These are phyloP conservation scores for Phrynosoma platyrhinos DNA, from an alignment of 2,113 vertebrate species.

Conservation along the genomic window DNA sequence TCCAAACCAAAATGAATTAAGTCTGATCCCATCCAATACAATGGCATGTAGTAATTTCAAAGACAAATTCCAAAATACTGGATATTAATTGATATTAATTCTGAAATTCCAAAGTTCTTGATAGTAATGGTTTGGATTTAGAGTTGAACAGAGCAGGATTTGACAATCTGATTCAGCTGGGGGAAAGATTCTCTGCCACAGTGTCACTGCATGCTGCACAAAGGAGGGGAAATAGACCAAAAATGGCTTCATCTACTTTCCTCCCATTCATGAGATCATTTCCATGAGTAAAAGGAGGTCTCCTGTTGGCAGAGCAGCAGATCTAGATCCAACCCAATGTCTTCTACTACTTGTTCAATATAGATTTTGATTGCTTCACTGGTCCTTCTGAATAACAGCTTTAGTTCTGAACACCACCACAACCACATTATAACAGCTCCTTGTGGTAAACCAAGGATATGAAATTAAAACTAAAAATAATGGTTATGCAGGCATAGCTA, in stretches of 20 bases:
- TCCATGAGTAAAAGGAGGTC: neutral
- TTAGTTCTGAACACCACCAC: no score
- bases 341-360: no score
- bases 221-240: neutral
- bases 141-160: neutral
- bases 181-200: neutral
- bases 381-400: no score
- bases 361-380: no score
- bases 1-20: neutral
- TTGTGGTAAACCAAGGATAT: no score
- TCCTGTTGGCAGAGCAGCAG: no score
- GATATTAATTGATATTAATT: no score
- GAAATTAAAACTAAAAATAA: no score
- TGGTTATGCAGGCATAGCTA: no score
- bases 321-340: no score
- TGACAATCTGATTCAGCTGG: neutral
- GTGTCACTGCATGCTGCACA: neutral
- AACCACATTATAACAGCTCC: no score
- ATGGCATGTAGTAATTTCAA: conserved; percentile 39
- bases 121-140: conserved; percentile 22
- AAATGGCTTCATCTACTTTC: neutral
- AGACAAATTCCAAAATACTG: conserved; percentile 7
- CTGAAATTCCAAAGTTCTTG: neutral
- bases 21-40: conserved; percentile 30
- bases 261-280: neutral